Base-by-base conservation (phyloP, 2,797 vertebrate genomes). In the Phrynocephalus forsythii region DNA sequence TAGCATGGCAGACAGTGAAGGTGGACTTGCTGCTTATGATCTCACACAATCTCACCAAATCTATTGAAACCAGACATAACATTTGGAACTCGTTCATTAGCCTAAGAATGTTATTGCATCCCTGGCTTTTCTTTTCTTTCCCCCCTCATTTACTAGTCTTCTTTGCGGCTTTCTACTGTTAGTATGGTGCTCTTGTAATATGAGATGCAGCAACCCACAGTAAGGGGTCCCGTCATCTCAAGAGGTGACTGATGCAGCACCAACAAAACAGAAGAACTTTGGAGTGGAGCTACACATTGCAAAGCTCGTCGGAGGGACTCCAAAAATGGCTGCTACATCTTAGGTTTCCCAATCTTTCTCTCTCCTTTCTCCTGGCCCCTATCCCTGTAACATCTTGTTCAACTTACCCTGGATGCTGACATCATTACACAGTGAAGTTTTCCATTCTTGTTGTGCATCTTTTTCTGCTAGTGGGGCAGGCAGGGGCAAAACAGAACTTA, bases 21-120 rank as follows among this genome's bases (percentile, higher is more conserved):
- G 26, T 87, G 52, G 16, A 22, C 38, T 81, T 30, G 52, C 30
- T 67, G 60, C 56, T 73, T 75, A 56, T 89, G 71, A 52, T 24
- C 81, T 83, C 11, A 72, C 60, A 30, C 52, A 84, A 50, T 83
- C n/a, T 11, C 16, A 60, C 4, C n/a, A 8, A 1, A 68, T 56
- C 2, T 28, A 50, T 85, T 77, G 82, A 86, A 50, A 82, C 5
- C 85, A 81, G 52, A 78, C 76, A 79, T 80, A 52, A 73, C 22
- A 30, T 69, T 67, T 88, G 83, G 75, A 82, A 68, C 52, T 69
- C 16, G 2, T 67, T 86, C 63, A 18, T 80, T 88, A 84, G 3
- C 56, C 13, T 33, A 66, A 56, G 85, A 86, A 44, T 66, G 72
- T 2, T 85, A 66, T n/a, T 13, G 33, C 44, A 85, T 91, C 88